phyloP scores from a whole-genome alignment of 1,140 invertebrate species.

The Pentalonia nigronervosa region DNA sequence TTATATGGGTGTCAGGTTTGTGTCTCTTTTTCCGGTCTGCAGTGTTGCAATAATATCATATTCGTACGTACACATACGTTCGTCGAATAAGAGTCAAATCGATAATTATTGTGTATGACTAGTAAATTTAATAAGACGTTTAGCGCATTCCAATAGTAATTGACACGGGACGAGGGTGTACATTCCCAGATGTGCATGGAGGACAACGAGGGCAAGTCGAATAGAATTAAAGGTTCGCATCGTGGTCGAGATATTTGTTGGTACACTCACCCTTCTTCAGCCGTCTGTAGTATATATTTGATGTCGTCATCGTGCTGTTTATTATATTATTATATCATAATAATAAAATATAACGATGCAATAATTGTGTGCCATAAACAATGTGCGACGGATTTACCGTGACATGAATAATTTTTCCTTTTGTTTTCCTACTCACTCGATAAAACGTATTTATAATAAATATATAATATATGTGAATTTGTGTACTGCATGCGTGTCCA shows the following conservation, averaged over 20 bases:
- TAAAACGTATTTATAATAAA: neutral
- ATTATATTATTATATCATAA: conserved; percentile 13
- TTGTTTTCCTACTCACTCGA: neutral
- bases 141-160: neutral
- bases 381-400: neutral
- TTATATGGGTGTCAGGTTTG: too few species aligned
- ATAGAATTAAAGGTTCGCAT: neutral
- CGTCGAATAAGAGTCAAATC: neutral
- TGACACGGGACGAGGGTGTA: neutral
- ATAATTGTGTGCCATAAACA: neutral
- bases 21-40: neutral
- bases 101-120: neutral
- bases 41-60: neutral
- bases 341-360: neutral
- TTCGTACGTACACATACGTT: neutral
- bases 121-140: too few species aligned
- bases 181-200: too few species aligned
- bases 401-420: conserved; percentile 20
- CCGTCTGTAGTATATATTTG: neutral
- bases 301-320: neutral
- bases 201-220: neutral
- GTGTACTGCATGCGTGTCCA: neutral
- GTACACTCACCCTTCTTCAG: neutral
- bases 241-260: neutral
- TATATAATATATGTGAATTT: neutral